Evolutionary conservation across 2,888 invertebrate genomes (phyloP).

Genomic region (Hirtodrosophila duncani): DNA sequence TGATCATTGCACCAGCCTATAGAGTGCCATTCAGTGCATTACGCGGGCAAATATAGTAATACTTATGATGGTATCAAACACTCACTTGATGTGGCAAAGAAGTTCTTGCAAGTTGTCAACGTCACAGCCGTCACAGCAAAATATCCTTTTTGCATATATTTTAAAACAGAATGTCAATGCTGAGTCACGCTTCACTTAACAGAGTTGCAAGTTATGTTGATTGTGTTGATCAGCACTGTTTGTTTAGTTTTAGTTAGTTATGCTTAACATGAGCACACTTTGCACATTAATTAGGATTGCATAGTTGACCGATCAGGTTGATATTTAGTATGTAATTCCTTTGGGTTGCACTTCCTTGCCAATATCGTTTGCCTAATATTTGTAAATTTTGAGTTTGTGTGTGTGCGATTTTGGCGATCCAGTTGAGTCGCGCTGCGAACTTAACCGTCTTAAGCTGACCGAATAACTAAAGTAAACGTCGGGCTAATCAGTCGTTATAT

Average conservation of each 20-base stretch:
- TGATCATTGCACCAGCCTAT: constrained; percentile 20
- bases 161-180: constrained; percentile 26
- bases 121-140: constrained; percentile 45
- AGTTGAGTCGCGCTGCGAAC: constrained; percentile 71
- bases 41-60: no score
- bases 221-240: constrained; percentile 47
- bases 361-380: constrained; percentile 14
- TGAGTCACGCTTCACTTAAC: constrained; percentile 32
- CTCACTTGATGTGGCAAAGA: constrained; percentile 52
- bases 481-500: constrained; percentile 77
- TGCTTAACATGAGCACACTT: constrained; percentile 17
- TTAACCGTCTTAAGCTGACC: constrained; percentile 78
- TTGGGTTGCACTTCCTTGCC: constrained; percentile 40
- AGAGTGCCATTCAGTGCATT: constrained; percentile 36
- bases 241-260: constrained; percentile 17
- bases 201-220: constrained; percentile 30
- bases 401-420: constrained; percentile 15
- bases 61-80: constrained; percentile 22
- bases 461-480: constrained; percentile 77
- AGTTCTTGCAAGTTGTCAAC: constrained; percentile 23
- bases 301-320: no score
- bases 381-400: constrained; percentile 7
- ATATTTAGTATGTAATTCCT: constrained; percentile 27
- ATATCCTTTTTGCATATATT: no score
- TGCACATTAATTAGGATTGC: constrained; percentile 39